Evolutionary conservation across 2,888 invertebrate species (phyloP), one percentile per base, ranked within the genome.

Genomic region (Rhogogaster chlorosoma): DNA sequence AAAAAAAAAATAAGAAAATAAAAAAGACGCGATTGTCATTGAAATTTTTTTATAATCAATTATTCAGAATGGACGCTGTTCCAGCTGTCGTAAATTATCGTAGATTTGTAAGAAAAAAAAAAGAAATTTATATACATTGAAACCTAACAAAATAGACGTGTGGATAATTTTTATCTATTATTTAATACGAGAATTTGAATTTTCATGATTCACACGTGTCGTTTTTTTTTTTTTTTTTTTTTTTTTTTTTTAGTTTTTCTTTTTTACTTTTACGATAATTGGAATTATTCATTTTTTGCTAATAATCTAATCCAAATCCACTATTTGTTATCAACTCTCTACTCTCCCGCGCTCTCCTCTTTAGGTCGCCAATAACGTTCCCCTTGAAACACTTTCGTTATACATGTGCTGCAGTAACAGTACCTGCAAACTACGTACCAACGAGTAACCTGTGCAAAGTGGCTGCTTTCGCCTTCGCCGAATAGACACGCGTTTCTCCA

Each of bases 341-440:
- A 29, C 67, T 15, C 32, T 12, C 77, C n/a, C n/a, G n/a, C 77
- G 7, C 49, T 77, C 77, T 49, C 53, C 36, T 53, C 53, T 49
- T 29, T 57, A 78, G 78, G n/a, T 36, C 53, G 36, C n/a, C 32
- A 53, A n/a, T n/a, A n/a, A 53, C 42, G 78, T 26, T 78, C 78
- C 78, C 78, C 78, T 78, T 78, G 78, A 78, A 78, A 78, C 78
- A 78, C 78, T 78, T 78, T 78, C 78, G 78, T 57, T 57, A 36
- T 71, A 38, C 36, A n/a, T 71, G 38, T 45, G 5, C 18, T 45
- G 2, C 10, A 7, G 42, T 75, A 45, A 73, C 2, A 29, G 70
- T 71, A 36, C n/a, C 4, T n/a, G 36, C 10, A 32, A 12, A 15
- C 38, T 6, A n/a, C 18, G 15, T 71, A 36, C 70, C 2, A n/a